Evolutionary conservation across 2,113 vertebrate species (phyloP), one percentile per base, ranked within the genome.

Genomic region (Lates calcarifer): DNA sequence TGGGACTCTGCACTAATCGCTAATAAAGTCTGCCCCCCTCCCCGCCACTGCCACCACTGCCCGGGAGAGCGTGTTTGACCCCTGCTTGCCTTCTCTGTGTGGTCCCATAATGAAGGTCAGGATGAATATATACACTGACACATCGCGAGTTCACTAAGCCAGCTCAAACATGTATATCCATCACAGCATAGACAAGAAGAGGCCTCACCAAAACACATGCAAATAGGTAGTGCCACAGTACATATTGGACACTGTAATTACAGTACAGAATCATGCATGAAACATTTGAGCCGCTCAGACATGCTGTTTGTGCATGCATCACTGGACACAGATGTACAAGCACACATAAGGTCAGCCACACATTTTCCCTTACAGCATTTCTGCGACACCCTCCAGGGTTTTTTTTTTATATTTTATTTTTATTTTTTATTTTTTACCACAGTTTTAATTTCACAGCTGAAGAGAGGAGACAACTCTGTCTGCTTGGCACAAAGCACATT

Each of bases 381-480:
- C 69, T 74, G 51, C 14, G 8, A 63, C 0, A 11, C 57, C 51
- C 78, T 58, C 58, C 35, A 20, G 78, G 41, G 70, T 73, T 41
- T 0, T 51, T 81, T n/a, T n/a, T n/a, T n/a, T n/a, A n/a, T n/a
- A n/a, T n/a, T n/a, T 72, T 66, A 18, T 37, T 37, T 37, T 37
- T 37, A n/a, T n/a, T 47, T 67, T 41, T 33, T 26, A 26, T 56
- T 67, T 43, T 35, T 10, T 0, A 28, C 60, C 55, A n/a, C 56
- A 76, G 70, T 84, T 89, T 83, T 82, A 66, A 89, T 90, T 90
- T 90, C 56, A 76, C 82, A 85, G 83, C 78, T 69, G 77, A 88
- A 58, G 62, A 87, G 66, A 85, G n/a, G 65, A 82, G 77, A 87
- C 77, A 74, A 64, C 86, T 82, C 56, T 65, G 62, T 87, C 77